A percentile compares a stretch with the other conserved stretches of the same genome.
These are phyloP conservation scores for Phrynocephalus guinanensis DNA, from an alignment of 2,797 vertebrate genomes.

Conservation along the genomic window DNA sequence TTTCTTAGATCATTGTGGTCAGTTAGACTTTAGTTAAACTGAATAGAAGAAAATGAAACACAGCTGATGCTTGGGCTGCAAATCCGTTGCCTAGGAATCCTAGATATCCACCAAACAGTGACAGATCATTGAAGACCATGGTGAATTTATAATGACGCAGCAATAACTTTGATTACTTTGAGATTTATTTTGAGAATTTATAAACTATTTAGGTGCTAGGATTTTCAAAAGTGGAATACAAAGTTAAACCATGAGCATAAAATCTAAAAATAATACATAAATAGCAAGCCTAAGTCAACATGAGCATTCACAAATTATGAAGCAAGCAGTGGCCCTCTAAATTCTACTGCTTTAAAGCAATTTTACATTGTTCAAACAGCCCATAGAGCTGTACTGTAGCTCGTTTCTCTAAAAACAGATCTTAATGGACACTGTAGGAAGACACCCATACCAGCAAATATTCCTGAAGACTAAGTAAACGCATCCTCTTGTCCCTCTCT, in stretches of 20 bases:
- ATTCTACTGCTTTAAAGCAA: background rate
- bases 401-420: background rate
- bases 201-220: background rate
- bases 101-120: background rate
- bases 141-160: background rate
- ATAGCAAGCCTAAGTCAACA: background rate
- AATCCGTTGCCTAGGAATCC: background rate
- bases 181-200: background rate
- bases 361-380: background rate
- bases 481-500: background rate
- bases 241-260: background rate
- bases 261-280: background rate
- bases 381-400: background rate
- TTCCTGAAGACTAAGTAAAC: background rate
- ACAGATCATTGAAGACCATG: background rate
- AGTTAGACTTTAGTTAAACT: background rate
- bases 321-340: background rate
- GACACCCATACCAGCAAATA: background rate
- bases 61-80: background rate
- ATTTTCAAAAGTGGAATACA: background rate
- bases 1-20: background rate
- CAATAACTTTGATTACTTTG: background rate
- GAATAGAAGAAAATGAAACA: background rate
- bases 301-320: background rate
- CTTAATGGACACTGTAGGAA: background rate